Conservation (phyloP, 2,888 invertebrate species). For the Gasteruption jaculator region DNA sequence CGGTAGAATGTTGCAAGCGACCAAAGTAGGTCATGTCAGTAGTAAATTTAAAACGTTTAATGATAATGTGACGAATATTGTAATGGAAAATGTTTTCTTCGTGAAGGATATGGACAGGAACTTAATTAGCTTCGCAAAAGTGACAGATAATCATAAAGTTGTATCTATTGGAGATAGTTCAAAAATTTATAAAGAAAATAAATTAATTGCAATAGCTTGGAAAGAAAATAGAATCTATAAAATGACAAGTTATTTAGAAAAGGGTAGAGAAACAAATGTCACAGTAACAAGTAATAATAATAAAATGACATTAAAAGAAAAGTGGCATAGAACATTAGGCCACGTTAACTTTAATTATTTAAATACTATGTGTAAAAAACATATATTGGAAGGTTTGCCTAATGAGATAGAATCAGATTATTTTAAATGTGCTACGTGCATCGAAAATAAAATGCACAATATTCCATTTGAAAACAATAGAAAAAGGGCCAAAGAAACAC, state of each 20-base stretch:
- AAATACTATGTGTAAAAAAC: slow-evolving; percentile 3
- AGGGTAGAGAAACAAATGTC: background rate
- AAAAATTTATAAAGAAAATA: slow-evolving; percentile 11
- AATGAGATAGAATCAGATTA: slow-evolving; percentile 1
- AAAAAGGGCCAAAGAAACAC: no score
- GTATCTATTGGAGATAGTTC: slow-evolving; percentile 4
- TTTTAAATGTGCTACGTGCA: slow-evolving; percentile 7
- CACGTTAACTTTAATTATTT: slow-evolving; percentile 9
- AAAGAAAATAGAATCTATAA: slow-evolving; percentile 13
- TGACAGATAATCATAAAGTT: slow-evolving; percentile 10
- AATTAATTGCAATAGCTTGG: slow-evolving; percentile 17
- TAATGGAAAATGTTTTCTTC: slow-evolving; percentile 9
- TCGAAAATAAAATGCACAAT: slow-evolving; percentile 11
- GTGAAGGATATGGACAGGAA: slow-evolving; percentile 13
- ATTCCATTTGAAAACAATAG: slow-evolving; percentile 8
- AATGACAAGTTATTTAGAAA: background rate
- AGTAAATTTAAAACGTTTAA: background rate
- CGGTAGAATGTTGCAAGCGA: slow-evolving; percentile 12
- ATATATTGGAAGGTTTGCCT: slow-evolving; percentile 3
- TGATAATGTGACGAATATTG: slow-evolving; percentile 8
- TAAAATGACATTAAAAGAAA: slow-evolving; percentile 1
- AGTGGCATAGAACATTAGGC: slow-evolving; percentile 3
- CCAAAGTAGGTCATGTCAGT: slow-evolving; percentile 9
- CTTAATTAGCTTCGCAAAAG: slow-evolving; percentile 13
- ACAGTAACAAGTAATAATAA: background rate